A percentile compares a stretch with the other conserved stretches of the same genome.
phyloP scores from a whole-genome alignment of 2,888 invertebrate species.

The Acanthosepion lycidas region DNA sequence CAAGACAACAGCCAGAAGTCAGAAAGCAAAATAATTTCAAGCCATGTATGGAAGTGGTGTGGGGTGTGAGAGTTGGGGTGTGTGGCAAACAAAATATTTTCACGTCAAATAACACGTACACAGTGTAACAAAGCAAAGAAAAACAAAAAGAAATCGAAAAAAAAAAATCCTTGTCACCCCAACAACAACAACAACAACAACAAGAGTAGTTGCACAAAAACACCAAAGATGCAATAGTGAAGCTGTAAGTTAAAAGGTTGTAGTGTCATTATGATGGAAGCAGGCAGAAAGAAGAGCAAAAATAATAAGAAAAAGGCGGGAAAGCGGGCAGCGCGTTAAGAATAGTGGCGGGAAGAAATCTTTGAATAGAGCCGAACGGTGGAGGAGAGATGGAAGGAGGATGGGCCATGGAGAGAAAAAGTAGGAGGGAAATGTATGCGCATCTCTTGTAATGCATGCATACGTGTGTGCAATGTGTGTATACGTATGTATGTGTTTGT shows the following conservation, averaged over 20 bases:
- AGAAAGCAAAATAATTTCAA: neutral
- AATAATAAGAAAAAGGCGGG: neutral
- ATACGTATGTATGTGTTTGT: no score
- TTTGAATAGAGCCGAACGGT: neutral
- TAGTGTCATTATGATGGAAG: neutral
- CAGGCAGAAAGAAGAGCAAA: neutral
- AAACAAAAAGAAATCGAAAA: neutral
- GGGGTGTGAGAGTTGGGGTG: neutral
- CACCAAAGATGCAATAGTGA: neutral
- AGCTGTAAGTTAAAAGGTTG: slow-evolving; percentile 1
- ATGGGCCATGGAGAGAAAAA: neutral
- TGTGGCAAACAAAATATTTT: slow-evolving; percentile 16
- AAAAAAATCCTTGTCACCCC: slow-evolving; percentile 24
- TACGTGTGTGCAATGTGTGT: no score
- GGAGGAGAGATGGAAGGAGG: neutral
- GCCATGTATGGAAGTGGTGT: neutral
- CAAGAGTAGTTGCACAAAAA: neutral
- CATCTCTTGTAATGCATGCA: no score
- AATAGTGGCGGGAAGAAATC: neutral
- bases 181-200: neutral
- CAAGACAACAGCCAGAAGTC: slow-evolving; percentile 4
- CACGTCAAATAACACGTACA: slow-evolving; percentile 33
- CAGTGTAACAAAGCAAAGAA: neutral
- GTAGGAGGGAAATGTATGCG: neutral
- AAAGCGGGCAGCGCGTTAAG: neutral